A percentile compares a stretch with the other conserved stretches of the same genome.
Evolutionary conservation across 2,113 vertebrate genomes (phyloP).

Genomic region (cattle (Bos taurus)): ARS-UCD2.0 NC_037333.1:113029001-113029500

Average conservation of each 20-base stretch:
- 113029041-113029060: background rate
- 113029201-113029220: constrained; percentile 98
- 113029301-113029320: background rate
- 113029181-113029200: constrained; percentile 93
- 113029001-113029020: background rate
- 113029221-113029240: constrained; percentile 86
- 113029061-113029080: background rate
- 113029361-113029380: background rate
- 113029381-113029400: fast-evolving
- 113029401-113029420: fast-evolving
- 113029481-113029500: fast-evolving
- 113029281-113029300: background rate
- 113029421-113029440: background rate
- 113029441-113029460: background rate
- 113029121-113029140: fast-evolving
- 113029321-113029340: background rate
- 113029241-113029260: background rate
- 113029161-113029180: constrained; percentile 22
- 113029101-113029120: too few species aligned
- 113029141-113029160: fast-evolving
- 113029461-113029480: background rate
- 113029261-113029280: background rate
- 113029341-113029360: background rate
- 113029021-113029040: background rate
- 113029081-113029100: background rate